These are phyloP conservation scores for Andrena bucephala DNA, from an alignment of 2,888 invertebrate species.

Conservation along the genomic window DNA sequence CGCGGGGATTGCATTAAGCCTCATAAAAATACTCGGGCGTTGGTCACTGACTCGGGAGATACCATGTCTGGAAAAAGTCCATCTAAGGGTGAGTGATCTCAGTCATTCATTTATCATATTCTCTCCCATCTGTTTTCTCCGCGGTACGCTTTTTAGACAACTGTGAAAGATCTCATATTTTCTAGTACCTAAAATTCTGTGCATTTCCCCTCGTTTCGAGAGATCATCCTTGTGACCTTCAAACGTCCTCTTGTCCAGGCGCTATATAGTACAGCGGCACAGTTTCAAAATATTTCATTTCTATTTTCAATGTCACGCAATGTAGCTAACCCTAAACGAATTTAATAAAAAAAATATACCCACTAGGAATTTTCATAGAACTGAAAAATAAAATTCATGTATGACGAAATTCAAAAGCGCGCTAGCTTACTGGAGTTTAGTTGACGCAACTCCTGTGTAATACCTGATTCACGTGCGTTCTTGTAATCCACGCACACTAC, in stretches of 20 bases:
- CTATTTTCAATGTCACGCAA: not conserved
- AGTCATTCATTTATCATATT: not conserved
- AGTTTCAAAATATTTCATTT: too few relatives aligned
- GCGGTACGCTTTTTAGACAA: not conserved
- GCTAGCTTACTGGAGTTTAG: not conserved
- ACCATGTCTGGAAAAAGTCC: constrained; percentile 34
- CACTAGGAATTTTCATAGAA: not conserved
- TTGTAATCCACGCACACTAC: not conserved
- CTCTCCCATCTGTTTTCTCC: not conserved
- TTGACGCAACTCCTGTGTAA: constrained; percentile 22
- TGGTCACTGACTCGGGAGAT: not conserved
- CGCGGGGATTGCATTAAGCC: not conserved
- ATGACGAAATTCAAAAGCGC: constrained; percentile 14
- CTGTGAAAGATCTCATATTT: not conserved
- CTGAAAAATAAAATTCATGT: not conserved
- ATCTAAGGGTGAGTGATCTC: constrained; percentile 41
- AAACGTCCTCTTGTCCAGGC: constrained; percentile 49
- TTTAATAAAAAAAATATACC: not conserved
- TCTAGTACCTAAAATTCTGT: not conserved
- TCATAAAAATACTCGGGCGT: not conserved
- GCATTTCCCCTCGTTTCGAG: too few relatives aligned
- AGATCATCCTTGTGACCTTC: constrained; percentile 53
- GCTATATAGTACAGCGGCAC: too few relatives aligned
- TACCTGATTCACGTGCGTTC: not conserved
- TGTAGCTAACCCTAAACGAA: not conserved